Conservation (phyloP, 2,797 vertebrate species). For the Gastrophryne carolinensis region DNA sequence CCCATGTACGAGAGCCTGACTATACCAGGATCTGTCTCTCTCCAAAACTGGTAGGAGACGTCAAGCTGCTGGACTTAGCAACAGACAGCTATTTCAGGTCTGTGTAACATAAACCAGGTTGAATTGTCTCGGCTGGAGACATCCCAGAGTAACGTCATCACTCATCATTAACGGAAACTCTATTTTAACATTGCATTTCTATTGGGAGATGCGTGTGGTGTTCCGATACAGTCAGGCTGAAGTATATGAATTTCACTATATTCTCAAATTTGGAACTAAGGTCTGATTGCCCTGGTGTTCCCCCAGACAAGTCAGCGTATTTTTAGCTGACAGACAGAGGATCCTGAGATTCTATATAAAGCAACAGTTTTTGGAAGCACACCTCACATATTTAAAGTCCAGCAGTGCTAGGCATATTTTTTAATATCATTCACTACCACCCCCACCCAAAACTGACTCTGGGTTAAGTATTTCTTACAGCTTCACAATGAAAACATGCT, state of each 20-base stretch:
- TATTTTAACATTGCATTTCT: not conserved
- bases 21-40: not conserved
- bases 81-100: conserved; percentile 17
- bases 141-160: not conserved
- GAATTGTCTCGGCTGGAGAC: conserved; percentile 7
- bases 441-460: too few species aligned
- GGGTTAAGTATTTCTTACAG: too few species aligned
- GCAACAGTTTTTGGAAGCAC: too few species aligned
- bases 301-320: not conserved
- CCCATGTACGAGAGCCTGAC: not conserved
- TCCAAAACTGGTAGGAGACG: not conserved
- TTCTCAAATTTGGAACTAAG: not conserved
- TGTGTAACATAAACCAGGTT: conserved; percentile 22
- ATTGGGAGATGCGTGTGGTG: not conserved
- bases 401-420: too few species aligned
- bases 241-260: not conserved
- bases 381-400: too few species aligned
- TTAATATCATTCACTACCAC: too few species aligned
- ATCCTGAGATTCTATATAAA: not conserved
- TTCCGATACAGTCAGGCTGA: not conserved
- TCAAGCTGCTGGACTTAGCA: not conserved
- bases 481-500: too few species aligned
- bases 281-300: too few species aligned
- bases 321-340: not conserved
- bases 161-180: not conserved